A percentile compares a stretch with the other conserved stretches of the same genome.
Evolutionary conservation across 2,888 invertebrate species (phyloP).

Genomic region (Elysia crispata): DNA sequence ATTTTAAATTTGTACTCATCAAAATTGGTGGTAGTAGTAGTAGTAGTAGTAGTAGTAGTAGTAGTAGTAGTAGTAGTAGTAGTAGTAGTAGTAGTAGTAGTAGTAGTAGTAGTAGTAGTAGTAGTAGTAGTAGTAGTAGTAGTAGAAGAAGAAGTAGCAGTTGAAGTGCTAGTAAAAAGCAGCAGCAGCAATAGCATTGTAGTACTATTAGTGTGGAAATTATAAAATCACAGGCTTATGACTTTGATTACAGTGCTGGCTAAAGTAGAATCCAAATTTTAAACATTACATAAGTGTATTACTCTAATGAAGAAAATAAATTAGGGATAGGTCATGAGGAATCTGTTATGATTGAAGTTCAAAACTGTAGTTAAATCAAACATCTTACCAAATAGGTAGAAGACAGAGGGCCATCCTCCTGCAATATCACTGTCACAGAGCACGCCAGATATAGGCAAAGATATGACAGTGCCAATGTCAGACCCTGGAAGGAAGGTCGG

Average conservation of each 20-base stretch:
- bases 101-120: slow-evolving; percentile 28
- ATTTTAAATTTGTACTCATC: no score
- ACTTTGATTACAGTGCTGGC: no score
- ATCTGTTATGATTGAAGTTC: no score
- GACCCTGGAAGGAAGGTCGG: slow-evolving; percentile 81
- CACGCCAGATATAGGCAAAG: slow-evolving; percentile 81
- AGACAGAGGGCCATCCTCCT: slow-evolving; percentile 82
- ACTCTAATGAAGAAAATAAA: no score
- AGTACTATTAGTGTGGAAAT: background rate
- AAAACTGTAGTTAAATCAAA: no score
- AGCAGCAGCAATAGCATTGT: background rate
- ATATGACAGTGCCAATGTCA: slow-evolving; percentile 87
- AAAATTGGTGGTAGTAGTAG: no score
- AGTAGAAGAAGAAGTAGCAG: slow-evolving; percentile 10
- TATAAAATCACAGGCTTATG: no score
- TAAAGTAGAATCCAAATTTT: no score
- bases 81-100: slow-evolving; percentile 29
- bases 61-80: slow-evolving; percentile 2
- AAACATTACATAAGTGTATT: no score
- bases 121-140: slow-evolving; percentile 43
- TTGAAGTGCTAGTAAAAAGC: slow-evolving; percentile 6
- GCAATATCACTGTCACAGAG: slow-evolving; percentile 80
- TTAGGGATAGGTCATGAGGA: no score
- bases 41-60: background rate
- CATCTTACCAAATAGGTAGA: slow-evolving; percentile 80